Conservation (phyloP, 2,888 invertebrate species). For the Campoplex capitator region DNA sequence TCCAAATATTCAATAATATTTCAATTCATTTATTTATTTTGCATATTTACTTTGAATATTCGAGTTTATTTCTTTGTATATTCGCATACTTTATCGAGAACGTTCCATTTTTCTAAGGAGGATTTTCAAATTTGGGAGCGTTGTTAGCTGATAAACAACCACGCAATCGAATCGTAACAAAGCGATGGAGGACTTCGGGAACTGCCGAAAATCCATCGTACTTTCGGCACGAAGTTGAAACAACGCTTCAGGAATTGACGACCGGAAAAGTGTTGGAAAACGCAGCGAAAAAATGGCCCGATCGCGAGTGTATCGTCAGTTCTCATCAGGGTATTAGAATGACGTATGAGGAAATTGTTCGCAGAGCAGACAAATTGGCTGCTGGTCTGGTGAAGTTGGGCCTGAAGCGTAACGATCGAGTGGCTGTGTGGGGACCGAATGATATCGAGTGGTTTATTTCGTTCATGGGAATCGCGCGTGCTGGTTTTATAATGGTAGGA, state of each 20-base stretch:
- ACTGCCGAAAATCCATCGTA: slow-evolving; percentile 80
- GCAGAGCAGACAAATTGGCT: slow-evolving; percentile 89
- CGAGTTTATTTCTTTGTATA: no score
- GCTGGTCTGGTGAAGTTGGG: slow-evolving; percentile 90
- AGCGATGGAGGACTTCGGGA: slow-evolving; percentile 36
- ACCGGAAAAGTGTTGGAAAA: slow-evolving; percentile 87
- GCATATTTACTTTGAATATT: no score
- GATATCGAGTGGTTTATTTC: slow-evolving; percentile 90
- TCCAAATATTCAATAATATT: no score
- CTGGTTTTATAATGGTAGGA: slow-evolving; percentile 90
- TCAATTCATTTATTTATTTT: no score
- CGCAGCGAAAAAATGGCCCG: slow-evolving; percentile 86
- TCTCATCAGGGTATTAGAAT: slow-evolving; percentile 85
- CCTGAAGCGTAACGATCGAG: slow-evolving; percentile 89
- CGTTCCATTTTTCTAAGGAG: slow-evolving; percentile 9
- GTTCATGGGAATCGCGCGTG: slow-evolving; percentile 89
- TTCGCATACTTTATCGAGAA: neutral
- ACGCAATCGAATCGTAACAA: neutral
- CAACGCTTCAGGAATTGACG: slow-evolving; percentile 86
- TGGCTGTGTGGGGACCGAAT: slow-evolving; percentile 94
- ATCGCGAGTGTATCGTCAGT: slow-evolving; percentile 87
- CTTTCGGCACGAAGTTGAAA: slow-evolving; percentile 85
- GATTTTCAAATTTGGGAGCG: neutral
- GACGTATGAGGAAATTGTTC: slow-evolving; percentile 86
- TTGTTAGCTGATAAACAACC: neutral